phyloP scores from a whole-genome alignment of 1,140 invertebrate species.

The Amyelois transitella region DNA sequence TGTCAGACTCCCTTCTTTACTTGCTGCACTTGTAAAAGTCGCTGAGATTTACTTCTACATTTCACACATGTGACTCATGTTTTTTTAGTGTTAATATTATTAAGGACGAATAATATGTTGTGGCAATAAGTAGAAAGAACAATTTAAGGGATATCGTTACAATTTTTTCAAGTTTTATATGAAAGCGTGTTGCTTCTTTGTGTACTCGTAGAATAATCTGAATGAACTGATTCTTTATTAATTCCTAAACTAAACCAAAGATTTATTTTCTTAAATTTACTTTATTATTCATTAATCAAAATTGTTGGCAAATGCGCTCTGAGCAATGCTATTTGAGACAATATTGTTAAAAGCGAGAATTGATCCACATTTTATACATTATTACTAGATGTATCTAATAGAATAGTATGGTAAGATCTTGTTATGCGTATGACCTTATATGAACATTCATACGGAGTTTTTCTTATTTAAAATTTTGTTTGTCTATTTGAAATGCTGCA shows the following conservation, averaged over 20 bases:
- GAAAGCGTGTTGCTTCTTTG: conserved; percentile 3
- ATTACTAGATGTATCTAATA: conserved; percentile 58
- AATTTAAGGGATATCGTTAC: conserved; percentile 5
- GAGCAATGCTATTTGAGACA: conserved; percentile 66
- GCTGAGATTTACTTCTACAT: neutral
- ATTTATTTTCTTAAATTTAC: neutral
- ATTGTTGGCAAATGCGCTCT: conserved; percentile 33
- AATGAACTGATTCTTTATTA: neutral
- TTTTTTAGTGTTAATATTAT: conserved; percentile 13
- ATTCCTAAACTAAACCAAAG: neutral
- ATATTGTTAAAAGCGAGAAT: conserved; percentile 67
- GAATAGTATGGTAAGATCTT: conserved; percentile 34
- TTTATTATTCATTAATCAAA: conserved; percentile 17
- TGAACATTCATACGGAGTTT: conserved; percentile 12
- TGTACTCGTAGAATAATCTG: conserved; percentile 1
- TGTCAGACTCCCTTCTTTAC: conserved; percentile 29
- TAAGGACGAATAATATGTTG: conserved; percentile 24
- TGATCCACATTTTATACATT: conserved; percentile 65
- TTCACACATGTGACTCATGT: conserved; percentile 2
- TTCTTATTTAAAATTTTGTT: no score
- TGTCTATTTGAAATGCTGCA: no score
- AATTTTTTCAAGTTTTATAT: conserved; percentile 1
- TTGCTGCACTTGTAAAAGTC: conserved; percentile 22
- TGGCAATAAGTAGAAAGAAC: conserved; percentile 29
- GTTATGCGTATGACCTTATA: conserved; percentile 27